A percentile compares a stretch with the other conserved stretches of the same genome.
phyloP scores from a whole-genome alignment of 2,888 invertebrate genomes.

The Andrena marginata region DNA sequence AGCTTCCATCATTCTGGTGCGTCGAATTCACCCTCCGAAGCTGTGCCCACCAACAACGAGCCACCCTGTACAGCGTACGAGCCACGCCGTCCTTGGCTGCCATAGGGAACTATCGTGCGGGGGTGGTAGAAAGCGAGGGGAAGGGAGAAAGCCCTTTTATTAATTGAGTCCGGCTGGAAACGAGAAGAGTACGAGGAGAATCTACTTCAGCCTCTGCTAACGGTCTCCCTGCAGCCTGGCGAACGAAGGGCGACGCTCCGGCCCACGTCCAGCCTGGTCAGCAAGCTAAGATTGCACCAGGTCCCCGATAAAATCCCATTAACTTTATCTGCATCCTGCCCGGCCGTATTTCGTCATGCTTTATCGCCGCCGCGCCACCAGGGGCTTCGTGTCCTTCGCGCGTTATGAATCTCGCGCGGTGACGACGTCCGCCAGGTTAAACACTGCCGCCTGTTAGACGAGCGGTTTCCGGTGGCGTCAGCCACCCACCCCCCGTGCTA shows the following conservation, averaged over 20 bases:
- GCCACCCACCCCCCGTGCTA: neutral
- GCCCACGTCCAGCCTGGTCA: conserved; percentile 70
- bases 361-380: conserved; percentile 42
- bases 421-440: conserved; percentile 29
- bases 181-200: conserved; percentile 33
- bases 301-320: conserved; percentile 76
- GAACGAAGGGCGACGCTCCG: conserved; percentile 10
- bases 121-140: conserved; percentile 43
- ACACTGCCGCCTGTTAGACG: conserved; percentile 29
- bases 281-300: conserved; percentile 73
- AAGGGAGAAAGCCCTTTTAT: conserved; percentile 72
- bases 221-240: conserved; percentile 7
- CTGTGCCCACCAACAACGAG: neutral
- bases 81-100: conserved; percentile 40
- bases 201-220: conserved; percentile 21
- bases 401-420: conserved; percentile 44
- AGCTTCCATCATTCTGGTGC: neutral
- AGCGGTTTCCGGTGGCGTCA: neutral
- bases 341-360: conserved; percentile 49
- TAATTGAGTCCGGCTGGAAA: conserved; percentile 74
- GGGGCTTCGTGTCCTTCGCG: conserved; percentile 18
- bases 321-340: conserved; percentile 76
- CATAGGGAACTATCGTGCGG: neutral
- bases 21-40: neutral
- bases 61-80: conserved; percentile 10